Percentiles rank a stretch among this genome's conserved stretches.
Evolutionary conservation across 2,888 invertebrate genomes (phyloP).

Genomic region (Apotomis capreana): DNA sequence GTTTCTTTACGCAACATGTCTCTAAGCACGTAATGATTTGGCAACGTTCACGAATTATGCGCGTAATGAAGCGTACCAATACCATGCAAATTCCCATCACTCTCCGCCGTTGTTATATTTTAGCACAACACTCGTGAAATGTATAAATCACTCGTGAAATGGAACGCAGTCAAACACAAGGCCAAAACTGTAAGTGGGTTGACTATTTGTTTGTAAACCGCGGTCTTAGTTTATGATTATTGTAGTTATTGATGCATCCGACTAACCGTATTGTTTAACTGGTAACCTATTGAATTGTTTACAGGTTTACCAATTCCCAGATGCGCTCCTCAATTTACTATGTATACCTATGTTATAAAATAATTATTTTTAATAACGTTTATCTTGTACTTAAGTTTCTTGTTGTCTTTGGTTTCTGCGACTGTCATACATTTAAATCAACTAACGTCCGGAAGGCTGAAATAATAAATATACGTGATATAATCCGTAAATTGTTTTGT

Average conservation of each 20-base stretch:
- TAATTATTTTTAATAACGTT: too few relatives aligned
- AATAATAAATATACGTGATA: too few relatives aligned
- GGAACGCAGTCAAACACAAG: slow-evolving; percentile 29
- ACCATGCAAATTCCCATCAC: slow-evolving; percentile 31
- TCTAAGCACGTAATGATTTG: slow-evolving; percentile 28
- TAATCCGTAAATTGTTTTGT: too few relatives aligned
- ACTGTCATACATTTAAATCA: too few relatives aligned
- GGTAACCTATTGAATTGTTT: too few relatives aligned
- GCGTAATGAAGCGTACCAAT: slow-evolving; percentile 8
- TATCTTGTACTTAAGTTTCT: too few relatives aligned
- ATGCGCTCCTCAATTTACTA: too few relatives aligned
- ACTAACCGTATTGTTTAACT: neutral
- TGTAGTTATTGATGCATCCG: neutral
- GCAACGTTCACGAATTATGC: slow-evolving; percentile 12
- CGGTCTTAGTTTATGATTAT: neutral
- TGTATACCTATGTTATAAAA: too few relatives aligned
- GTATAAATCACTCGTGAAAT: slow-evolving; percentile 35
- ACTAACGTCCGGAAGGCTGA: too few relatives aligned
- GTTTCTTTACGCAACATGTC: slow-evolving; percentile 23
- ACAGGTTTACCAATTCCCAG: too few relatives aligned
- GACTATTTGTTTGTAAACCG: slow-evolving; percentile 18
- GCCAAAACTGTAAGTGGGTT: slow-evolving; percentile 24
- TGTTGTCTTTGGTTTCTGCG: too few relatives aligned
- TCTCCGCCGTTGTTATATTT: slow-evolving; percentile 32
- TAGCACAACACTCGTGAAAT: slow-evolving; percentile 6